Base-by-base conservation (phyloP, 2,797 vertebrate genomes). In the Eurystomus glaucurus region DNA sequence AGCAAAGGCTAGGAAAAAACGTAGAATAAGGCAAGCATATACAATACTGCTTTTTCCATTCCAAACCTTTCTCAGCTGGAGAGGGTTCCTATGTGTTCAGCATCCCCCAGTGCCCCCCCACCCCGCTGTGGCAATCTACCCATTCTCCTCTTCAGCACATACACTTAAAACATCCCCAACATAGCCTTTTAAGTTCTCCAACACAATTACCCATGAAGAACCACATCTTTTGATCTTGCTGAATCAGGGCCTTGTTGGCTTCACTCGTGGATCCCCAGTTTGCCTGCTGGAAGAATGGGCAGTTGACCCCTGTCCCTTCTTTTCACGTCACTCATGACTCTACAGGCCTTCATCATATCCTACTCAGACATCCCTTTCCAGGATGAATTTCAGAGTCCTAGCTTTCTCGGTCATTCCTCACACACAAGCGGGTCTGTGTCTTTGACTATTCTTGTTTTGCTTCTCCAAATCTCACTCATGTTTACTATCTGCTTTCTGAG, bases 71-170 rank as follows among this genome's bases (percentile, higher is more conserved):
- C 72, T 45, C 11, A 28, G 33, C 15, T 54, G 16, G 35, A 69
- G 17, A 33, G 16, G 6, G 15, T 12, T 81, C 54, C 29, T 64
- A 31, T 0, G 0, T 7, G n/a, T 72, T 64, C 29, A 58, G 16
- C 50, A 46, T 43, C 16, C 11, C 3, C 22, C 26, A 26, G 54
- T 35, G 45, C 31, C 6, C 18, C 20, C 25, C 21, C 18, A 26
- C 20, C 20, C 29, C 17, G 13, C 20, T 13, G 26, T 22, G 15
- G 23, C 17, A 88, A 81, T 37, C 31, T 72, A 43, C 28, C 39
- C 46, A 22, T 66, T 80, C 23, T 43, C 31, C 31, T 54, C 31
- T 72, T 58, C 58, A 76, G 57, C 23, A 43, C 10, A 61, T 25
- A 23, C 8, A 50, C 16, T 80, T 64, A 17, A 15, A 65, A 83